phyloP scores from a whole-genome alignment of 2,888 invertebrate species.

The Amblyteles armatorius region DNA sequence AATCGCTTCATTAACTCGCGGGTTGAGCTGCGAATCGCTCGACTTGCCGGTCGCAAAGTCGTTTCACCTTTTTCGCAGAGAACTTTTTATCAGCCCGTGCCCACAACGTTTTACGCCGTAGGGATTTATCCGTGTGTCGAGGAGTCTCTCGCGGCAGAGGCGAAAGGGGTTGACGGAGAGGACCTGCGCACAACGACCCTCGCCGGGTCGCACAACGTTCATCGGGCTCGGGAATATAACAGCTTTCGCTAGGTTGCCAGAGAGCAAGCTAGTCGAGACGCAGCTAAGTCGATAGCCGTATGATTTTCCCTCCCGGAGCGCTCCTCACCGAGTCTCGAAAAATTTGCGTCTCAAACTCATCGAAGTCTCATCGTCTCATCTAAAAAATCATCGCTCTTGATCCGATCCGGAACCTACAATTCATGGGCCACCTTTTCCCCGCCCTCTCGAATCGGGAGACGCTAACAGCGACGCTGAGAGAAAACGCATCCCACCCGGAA shows the following conservation, averaged over 20 bases:
- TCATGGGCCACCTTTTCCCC: too few species aligned
- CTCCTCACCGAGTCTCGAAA: neutral
- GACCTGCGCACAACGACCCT: slow-evolving; percentile 59
- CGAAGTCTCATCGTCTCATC: neutral
- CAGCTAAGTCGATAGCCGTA: slow-evolving; percentile 51
- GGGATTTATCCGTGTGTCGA: slow-evolving; percentile 33
- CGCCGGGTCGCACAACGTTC: slow-evolving; percentile 20
- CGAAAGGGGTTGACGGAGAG: slow-evolving; percentile 48
- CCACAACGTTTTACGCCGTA: slow-evolving; percentile 21
- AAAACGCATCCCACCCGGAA: neutral
- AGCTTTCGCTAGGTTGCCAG: slow-evolving; percentile 51
- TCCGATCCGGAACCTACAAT: neutral
- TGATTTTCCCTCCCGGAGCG: slow-evolving; percentile 35
- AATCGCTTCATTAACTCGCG: slow-evolving; percentile 36
- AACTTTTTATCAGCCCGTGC: slow-evolving; percentile 34
- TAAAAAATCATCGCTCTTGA: neutral
- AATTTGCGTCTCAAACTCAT: neutral
- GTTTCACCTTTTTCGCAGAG: slow-evolving; percentile 17
- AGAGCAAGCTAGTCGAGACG: slow-evolving; percentile 46
- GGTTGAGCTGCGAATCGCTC: slow-evolving; percentile 50
- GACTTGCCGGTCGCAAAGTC: slow-evolving; percentile 20
- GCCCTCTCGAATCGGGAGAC: neutral
- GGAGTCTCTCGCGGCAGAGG: neutral
- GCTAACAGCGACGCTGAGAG: neutral
- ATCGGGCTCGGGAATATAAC: slow-evolving; percentile 32